Conservation (phyloP, 2,888 invertebrate genomes). For the Gibbula magus region DNA sequence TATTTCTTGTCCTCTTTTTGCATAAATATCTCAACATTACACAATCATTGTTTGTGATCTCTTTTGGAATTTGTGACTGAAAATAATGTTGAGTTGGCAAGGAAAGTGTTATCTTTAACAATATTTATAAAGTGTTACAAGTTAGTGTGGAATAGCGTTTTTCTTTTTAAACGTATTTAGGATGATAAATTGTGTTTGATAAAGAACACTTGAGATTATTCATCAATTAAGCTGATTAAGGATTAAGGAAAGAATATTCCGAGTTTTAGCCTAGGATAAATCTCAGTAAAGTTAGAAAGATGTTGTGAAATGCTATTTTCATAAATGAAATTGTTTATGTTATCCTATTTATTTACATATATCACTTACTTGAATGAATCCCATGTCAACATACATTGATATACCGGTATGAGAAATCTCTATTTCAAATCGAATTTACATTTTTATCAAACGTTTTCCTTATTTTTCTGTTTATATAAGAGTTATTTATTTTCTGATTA, state of each 20-base stretch:
- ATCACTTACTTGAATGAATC: not conserved
- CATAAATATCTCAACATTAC: too few relatives aligned
- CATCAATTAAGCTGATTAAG: not conserved
- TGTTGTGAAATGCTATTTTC: not conserved
- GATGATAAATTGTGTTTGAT: not conserved
- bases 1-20: not conserved
- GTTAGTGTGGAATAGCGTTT: not conserved
- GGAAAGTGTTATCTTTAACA: not conserved
- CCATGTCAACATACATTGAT: not conserved
- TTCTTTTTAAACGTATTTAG: not conserved
- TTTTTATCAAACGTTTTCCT: not conserved
- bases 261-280: not conserved
- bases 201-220: not conserved
- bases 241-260: not conserved
- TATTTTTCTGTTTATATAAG: not conserved
- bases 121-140: not conserved
- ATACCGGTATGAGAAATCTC: not conserved
- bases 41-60: too few relatives aligned
- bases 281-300: not conserved
- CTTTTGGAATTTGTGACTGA: not conserved
- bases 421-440: not conserved
- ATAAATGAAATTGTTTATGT: not conserved
- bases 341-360: not conserved
- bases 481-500: not conserved
- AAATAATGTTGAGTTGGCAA: not conserved